Conservation (phyloP, 2,797 vertebrate species). For the Sarcophilus harrisii region DNA sequence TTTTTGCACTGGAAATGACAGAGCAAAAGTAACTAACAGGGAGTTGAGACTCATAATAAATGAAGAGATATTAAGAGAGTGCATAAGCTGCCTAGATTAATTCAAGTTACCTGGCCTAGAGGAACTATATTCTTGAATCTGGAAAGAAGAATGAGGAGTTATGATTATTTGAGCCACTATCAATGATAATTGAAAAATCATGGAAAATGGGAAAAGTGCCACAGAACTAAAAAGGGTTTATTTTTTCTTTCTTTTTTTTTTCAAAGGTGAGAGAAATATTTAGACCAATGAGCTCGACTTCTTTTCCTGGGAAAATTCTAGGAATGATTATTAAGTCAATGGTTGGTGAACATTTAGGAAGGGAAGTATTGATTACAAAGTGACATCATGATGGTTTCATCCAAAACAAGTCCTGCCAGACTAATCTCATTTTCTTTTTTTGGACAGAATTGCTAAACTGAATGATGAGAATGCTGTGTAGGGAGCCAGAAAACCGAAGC, state of each 20-base stretch:
- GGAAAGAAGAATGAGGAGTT: background rate
- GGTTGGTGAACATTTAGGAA: background rate
- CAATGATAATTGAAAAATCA: background rate
- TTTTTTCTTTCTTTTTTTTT: background rate
- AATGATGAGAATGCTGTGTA: background rate
- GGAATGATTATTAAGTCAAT: background rate
- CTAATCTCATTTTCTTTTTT: background rate
- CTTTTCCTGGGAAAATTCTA: background rate
- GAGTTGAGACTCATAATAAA: background rate
- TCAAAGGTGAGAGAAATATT: background rate
- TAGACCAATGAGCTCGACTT: background rate
- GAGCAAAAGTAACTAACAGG: background rate
- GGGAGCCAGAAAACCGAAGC: background rate
- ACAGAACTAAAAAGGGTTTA: background rate
- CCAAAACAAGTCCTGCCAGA: background rate
- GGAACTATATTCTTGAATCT: background rate
- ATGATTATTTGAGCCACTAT: background rate
- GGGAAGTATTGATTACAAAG: background rate
- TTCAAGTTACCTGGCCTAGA: background rate
- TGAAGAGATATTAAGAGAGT: background rate
- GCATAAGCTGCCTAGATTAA: background rate
- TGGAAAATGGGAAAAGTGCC: background rate
- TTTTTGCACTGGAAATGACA: background rate
- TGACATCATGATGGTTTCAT: background rate
- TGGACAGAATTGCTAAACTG: background rate